Evolutionary conservation across 2,797 vertebrate species (phyloP), one percentile per base, ranked within the genome.

Genomic region (Dryobates pubescens): DNA sequence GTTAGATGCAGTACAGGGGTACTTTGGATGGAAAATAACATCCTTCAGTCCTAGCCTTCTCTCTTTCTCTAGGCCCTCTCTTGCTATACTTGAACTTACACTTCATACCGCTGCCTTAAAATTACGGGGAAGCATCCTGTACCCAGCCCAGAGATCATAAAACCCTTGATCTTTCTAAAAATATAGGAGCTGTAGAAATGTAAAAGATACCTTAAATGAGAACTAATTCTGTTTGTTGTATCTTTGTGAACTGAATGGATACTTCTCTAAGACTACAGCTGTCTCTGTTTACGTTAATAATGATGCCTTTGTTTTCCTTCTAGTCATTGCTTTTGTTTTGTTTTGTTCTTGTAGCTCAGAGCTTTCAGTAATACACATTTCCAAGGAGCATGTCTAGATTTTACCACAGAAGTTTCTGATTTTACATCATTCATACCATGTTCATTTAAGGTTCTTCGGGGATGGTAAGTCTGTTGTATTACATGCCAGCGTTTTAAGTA

Each of bases 371-470:
- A 97, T 75, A 92, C 96, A 70, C 95, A 97, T 83, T 98, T 98
- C 97, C 96, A 97, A 78, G 98, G 98, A 85, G 90, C 97, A 93
- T 97, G 97, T 87, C 20, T 97, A 93, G 98, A 98, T 96, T 97
- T 98, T 93, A 97, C 97, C 94, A 78, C 95, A 84, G 97, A 98
- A 94, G 92, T 96, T 90, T 93, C 88, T 78, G 97, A 97, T 92
- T 98, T 98, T 93, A 91, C 95, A 92, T 94, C 96, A 91, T 97
- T 98, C 83, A 92, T 70, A 51, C 98, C 98, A 64, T 94, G 71
- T 90, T 99, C 98, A 88, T 98, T 99, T 97, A 98, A 98, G 96
- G 98, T 98, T 96, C 97, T 98, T 93, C 98, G 97, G 58, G 98
- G 98, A 95, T 98, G 98, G 98, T 98, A 97, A 98, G 98, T 97